Base-by-base conservation (phyloP, 2,797 vertebrate genomes). In the Erpetoichthys calabaricus region DNA sequence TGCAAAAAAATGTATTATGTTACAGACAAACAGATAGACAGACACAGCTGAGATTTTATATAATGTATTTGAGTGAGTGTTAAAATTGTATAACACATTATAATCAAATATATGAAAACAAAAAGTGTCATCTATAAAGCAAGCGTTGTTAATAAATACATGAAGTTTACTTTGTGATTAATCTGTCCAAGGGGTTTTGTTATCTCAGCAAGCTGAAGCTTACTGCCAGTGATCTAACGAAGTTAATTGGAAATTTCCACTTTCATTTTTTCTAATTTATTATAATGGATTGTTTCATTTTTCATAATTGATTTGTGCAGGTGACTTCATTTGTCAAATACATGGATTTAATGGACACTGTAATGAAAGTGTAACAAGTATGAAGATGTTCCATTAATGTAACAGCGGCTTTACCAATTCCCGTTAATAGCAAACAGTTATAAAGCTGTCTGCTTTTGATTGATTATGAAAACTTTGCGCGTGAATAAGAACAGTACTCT, bases 311-410 rank as follows among this genome's bases (percentile, higher is more conserved):
- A 81, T 79, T 76, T 65, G 70, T 69, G 70, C 70, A 65, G 64
- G 68, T 76, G 64, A 76, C 76, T 77, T 79, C 59, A 60, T 72
- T 68, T 80, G 73, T 70, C 65, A 74, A 72, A 72, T 75, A 66
- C 69, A 64, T 52, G 65, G 75, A 58, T 68, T 72, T 77, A 78
- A 76, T 81, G 76, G 75, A 62, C 70, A 69, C 68, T 44, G 44
- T 75, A 75, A 80, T 80, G 77, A 70, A 75, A 78, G 61, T 58
- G 72, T 77, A 78, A 77, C 75, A 72, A 73, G 67, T 65, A 67
- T 67, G 74, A 74, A 70, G 80, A 80, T 73, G 78, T 73, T 67
- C 75, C 74, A 72, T 81, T 79, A 81, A 80, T 70, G 79, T 69
- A 74, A 60, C 70, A 71, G 75, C 67, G 65, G 64, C 59, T 78